Conservation (phyloP, 64 coral and sea anemone species). For the Stichodactyla mertensii region DNA sequence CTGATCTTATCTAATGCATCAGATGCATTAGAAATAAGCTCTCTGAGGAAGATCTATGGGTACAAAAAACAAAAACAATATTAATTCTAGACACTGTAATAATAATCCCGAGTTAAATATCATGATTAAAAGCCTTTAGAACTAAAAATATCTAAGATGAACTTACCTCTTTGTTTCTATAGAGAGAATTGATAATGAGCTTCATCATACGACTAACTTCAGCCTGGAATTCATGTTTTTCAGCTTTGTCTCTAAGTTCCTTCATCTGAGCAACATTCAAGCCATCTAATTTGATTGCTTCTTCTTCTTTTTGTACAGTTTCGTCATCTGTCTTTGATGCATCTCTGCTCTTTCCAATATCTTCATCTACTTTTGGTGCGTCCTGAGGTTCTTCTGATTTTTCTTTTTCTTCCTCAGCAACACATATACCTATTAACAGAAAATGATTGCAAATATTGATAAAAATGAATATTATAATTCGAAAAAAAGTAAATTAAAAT, state of each 20-base stretch:
- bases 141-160: neutral
- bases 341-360: slow-evolving; percentile 97
- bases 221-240: slow-evolving; percentile 92
- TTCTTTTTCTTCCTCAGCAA: slow-evolving; percentile 77
- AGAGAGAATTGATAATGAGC: slow-evolving; percentile 95
- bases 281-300: slow-evolving; percentile 95
- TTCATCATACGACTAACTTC: slow-evolving; percentile 99
- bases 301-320: slow-evolving; percentile 86
- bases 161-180: slow-evolving; percentile 98
- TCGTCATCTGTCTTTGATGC: slow-evolving; percentile 95
- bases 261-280: slow-evolving; percentile 99
- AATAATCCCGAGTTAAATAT: too few species aligned
- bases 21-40: slow-evolving; percentile 96
- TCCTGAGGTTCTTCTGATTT: slow-evolving; percentile 57
- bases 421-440: slow-evolving; percentile 19
- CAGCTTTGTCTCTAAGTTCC: slow-evolving; percentile 93
- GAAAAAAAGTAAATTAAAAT: neutral
- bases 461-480: too few species aligned
- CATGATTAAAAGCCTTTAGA: neutral
- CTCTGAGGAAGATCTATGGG: slow-evolving; percentile 87
- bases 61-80: neutral
- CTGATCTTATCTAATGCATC: slow-evolving; percentile 98
- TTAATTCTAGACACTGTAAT: neutral
- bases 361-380: slow-evolving; percentile 93
- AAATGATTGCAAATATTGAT: neutral